phyloP scores from a whole-genome alignment of 2,113 vertebrate species.

The Tragelaphus strepsiceros region DNA sequence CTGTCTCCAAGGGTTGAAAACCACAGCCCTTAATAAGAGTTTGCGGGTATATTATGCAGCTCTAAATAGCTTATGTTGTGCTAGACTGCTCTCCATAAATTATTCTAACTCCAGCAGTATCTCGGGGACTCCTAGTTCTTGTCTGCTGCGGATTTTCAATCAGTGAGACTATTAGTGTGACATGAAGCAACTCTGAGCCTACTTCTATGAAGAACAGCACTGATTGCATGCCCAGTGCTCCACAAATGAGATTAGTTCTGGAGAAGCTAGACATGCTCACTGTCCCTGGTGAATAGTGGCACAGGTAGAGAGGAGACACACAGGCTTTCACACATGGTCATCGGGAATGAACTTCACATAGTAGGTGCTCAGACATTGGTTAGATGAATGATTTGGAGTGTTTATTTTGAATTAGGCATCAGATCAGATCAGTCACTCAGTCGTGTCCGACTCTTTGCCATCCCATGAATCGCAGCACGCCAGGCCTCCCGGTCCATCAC shows the following conservation, averaged over 20 bases:
- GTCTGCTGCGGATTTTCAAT: conserved; percentile 71
- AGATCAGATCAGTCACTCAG: too few species aligned
- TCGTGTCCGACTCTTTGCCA: too few species aligned
- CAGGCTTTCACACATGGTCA: accelerated
- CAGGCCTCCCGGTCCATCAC: too few species aligned
- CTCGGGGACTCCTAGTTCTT: conserved; percentile 71
- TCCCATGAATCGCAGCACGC: too few species aligned
- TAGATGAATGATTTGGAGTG: accelerated
- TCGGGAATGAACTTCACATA: accelerated
- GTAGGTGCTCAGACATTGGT: not conserved
- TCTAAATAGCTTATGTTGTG: conserved; percentile 79
- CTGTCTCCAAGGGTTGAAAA: conserved; percentile 76
- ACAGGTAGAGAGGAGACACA: not conserved
- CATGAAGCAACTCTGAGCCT: conserved; percentile 10
- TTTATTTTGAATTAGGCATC: not conserved
- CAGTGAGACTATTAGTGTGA: conserved; percentile 66
- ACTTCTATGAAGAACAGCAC: conserved; percentile 31
- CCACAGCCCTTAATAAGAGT: conserved; percentile 77
- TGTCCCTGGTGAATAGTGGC: accelerated
- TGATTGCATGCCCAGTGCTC: not conserved
- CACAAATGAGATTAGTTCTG: not conserved
- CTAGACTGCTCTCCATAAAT: conserved; percentile 75
- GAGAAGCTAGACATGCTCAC: not conserved
- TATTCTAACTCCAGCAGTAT: conserved; percentile 65
- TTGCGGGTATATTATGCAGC: conserved; percentile 77